phyloP scores from a whole-genome alignment of 2,888 invertebrate species.

The Unio pictorum region DNA sequence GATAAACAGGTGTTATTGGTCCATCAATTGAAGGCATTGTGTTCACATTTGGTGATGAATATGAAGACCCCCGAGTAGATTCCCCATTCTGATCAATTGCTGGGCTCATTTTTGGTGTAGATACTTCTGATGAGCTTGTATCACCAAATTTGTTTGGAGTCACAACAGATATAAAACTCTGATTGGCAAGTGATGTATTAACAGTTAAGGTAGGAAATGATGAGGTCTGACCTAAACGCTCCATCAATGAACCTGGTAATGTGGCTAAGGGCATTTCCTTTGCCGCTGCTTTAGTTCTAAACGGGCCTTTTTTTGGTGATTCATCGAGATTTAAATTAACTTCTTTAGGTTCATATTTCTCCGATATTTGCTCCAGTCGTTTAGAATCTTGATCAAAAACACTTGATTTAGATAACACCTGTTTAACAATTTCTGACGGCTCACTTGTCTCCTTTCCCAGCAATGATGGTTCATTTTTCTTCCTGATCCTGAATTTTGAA shows the following conservation, averaged over 20 bases:
- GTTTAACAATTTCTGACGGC: constrained; percentile 94
- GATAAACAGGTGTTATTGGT: constrained; percentile 2
- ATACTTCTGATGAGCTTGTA: constrained; percentile 7
- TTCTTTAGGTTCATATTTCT: constrained; percentile 81
- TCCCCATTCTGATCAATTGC: background rate
- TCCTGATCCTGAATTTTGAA: constrained; percentile 68
- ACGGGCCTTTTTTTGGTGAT: constrained; percentile 23
- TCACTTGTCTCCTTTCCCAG: constrained; percentile 76
- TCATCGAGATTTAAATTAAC: constrained; percentile 27
- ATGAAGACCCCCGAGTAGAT: constrained; percentile 10
- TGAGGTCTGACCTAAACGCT: constrained; percentile 42
- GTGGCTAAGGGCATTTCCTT: constrained; percentile 42
- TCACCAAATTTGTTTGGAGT: constrained; percentile 4
- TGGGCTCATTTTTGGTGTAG: constrained; percentile 16
- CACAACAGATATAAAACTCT: constrained; percentile 2
- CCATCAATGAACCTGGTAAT: constrained; percentile 45
- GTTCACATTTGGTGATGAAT: constrained; percentile 1
- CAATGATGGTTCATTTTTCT: constrained; percentile 56
- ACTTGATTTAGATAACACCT: constrained; percentile 90
- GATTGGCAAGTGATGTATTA: constrained; percentile 33
- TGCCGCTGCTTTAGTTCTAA: constrained; percentile 45
- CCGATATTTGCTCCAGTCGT: constrained; percentile 85
- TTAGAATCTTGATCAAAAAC: constrained; percentile 96
- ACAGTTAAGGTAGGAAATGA: constrained; percentile 46
- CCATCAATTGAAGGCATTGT: constrained; percentile 3